Evolutionary conservation across 2,888 invertebrate genomes (phyloP).

Genomic region (Brachypterus glaber): DNA sequence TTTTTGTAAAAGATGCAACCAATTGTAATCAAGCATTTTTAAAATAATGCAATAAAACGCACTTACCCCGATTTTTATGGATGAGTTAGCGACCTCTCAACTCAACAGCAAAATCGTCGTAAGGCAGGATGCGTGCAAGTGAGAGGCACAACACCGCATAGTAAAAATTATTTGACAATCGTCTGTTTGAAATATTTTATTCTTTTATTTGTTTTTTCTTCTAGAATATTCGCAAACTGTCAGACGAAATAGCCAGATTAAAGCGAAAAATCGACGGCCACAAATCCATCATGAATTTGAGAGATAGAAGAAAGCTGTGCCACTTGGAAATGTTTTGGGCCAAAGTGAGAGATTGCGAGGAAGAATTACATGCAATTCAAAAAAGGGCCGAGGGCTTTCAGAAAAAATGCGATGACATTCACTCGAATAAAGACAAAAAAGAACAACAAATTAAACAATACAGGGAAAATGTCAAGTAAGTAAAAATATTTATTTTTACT

Average conservation of each 20-base stretch:
- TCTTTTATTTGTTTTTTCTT: too few species aligned
- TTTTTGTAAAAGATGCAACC: too few species aligned
- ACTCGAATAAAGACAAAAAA: conserved; percentile 18
- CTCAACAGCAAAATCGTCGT: too few species aligned
- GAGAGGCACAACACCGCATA: too few species aligned
- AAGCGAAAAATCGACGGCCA: conserved; percentile 30
- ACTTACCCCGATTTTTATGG: too few species aligned
- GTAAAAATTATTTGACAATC: too few species aligned
- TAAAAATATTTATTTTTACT: background rate
- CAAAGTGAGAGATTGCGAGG: conserved; percentile 31
- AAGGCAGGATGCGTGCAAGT: too few species aligned
- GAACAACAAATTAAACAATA: conserved; percentile 16
- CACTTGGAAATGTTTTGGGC: conserved; percentile 33
- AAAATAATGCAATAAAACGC: too few species aligned
- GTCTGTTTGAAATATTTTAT: too few species aligned
- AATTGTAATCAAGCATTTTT: too few species aligned
- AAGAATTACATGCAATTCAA: conserved; percentile 30
- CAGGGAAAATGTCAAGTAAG: conserved; percentile 15
- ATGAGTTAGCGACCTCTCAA: too few species aligned
- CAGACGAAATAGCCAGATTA: conserved; percentile 26
- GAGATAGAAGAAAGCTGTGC: conserved; percentile 30
- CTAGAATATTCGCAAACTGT: too few species aligned
- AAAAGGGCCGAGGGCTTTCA: conserved; percentile 46
- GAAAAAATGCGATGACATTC: conserved; percentile 34
- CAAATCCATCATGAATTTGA: conserved; percentile 30